Evolutionary conservation across 2,888 invertebrate genomes (phyloP).

Genomic region (Euplagia quadripunctaria): DNA sequence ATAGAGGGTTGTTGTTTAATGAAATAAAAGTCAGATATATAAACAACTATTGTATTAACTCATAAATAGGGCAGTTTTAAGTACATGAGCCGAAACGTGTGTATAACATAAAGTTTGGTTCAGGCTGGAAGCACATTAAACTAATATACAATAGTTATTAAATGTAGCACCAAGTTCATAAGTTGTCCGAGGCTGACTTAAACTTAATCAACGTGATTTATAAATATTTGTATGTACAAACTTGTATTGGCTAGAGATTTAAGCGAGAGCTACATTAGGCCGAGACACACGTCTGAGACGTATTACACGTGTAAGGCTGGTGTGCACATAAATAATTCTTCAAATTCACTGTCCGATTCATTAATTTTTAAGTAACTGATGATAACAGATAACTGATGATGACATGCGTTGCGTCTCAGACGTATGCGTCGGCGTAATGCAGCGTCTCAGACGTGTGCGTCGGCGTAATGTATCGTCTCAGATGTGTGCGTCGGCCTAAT

Average conservation of each 20-base stretch:
- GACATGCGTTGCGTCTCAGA: no score
- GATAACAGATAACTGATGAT: no score
- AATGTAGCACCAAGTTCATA: conserved; percentile 79
- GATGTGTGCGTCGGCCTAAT: no score
- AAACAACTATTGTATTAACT: conserved; percentile 77
- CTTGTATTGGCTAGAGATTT: conserved; percentile 34
- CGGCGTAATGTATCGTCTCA: no score
- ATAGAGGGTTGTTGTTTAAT: conserved; percentile 12
- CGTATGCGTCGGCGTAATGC: no score
- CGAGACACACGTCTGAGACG: no score
- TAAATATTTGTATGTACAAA: conserved; percentile 65
- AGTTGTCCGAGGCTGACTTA: conserved; percentile 59
- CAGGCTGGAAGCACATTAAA: conserved; percentile 58
- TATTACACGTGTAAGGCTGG: no score
- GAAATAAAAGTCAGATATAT: conserved; percentile 55
- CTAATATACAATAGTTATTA: conserved; percentile 52
- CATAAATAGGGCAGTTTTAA: conserved; percentile 75
- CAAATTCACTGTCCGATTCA: no score
- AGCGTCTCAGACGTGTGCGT: no score
- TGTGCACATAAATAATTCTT: no score
- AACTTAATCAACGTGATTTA: conserved; percentile 64
- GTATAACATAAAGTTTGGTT: conserved; percentile 33
- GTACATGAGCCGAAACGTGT: conserved; percentile 68
- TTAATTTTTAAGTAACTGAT: no score
- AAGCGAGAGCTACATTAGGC: no score